Percentiles rank a stretch among this genome's conserved stretches.
Conservation (phyloP, 2,797 vertebrate genomes). For the Tiaroga cobitis region DNA sequence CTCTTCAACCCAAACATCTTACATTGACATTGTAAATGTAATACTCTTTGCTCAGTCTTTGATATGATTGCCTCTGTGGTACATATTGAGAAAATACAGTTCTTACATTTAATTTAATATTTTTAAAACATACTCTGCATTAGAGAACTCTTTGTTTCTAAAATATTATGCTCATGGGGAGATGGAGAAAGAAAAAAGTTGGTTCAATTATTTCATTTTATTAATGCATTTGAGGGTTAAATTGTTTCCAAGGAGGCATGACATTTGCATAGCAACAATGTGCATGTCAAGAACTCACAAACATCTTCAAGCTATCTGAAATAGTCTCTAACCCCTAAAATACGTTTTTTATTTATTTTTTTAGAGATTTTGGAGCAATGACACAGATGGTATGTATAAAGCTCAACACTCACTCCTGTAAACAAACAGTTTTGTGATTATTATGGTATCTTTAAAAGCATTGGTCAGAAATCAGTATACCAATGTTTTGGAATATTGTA, state of each 20-base stretch:
- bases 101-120: background rate
- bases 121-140: background rate
- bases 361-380: background rate
- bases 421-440: background rate
- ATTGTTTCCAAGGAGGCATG: background rate
- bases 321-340: too few relatives aligned
- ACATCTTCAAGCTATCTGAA: background rate
- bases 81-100: background rate
- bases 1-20: background rate
- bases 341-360: background rate
- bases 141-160: background rate
- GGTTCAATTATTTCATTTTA: background rate
- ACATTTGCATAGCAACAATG: background rate
- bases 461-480: background rate
- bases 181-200: background rate
- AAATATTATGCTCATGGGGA: background rate
- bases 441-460: background rate
- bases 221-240: constrained; percentile 1
- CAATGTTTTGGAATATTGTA: background rate
- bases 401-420: background rate
- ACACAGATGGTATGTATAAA: background rate
- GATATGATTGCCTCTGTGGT: background rate
- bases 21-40: too few relatives aligned
- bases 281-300: background rate
- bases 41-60: background rate